Evolutionary conservation across 1,140 invertebrate genomes (phyloP), one percentile per base, ranked within the genome.

Genomic region (Magallana gigas): DNA sequence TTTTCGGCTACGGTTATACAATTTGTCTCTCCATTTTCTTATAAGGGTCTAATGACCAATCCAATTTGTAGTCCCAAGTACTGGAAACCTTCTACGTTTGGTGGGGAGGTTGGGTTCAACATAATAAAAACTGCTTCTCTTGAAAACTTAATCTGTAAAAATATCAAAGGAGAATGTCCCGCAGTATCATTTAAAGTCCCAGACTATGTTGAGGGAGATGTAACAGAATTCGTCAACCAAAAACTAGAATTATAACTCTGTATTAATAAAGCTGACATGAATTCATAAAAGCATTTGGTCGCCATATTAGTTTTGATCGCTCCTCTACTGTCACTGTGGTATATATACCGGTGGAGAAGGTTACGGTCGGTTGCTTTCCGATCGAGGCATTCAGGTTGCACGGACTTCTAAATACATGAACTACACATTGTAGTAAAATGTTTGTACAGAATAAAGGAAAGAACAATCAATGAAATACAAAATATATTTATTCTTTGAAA

Each of bases 71-170:
- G 93, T 84, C 94, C 92, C 8, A 88, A 91, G 76, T 95, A 94
- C 88, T 95, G 95, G 95, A 95, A 94, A 87, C 95, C 95, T 16
- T 95, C 95, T 1, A 95, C 95, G 18, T 95, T 95, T 90, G 95
- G 95, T 0, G 95, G 95, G 1, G 92, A 94, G 18, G 91, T 93
- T 11, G 95, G 95, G 5, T 95, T 95, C 88, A 88, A 95, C 84
- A 92, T 95, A 56, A 92, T 95, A 3, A 94, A 95, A 88, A 93
- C 91, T 14, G 93, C 94, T 6, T 92, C 94, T 11, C 80, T 95
- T 57, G 60, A 94, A 81, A 93, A 94, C 86, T 89, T 95, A 80
- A 95, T 95, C 87, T 95, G 95, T 91, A 76, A 91, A 59, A 95
- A 95, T 91, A 94, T 95, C 76, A 93, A 93, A 83, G 91, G 89